Percentiles rank a stretch among this genome's conserved stretches.
Conservation (phyloP, 64 coral and sea anemone genomes). For the Porites lutea region DNA sequence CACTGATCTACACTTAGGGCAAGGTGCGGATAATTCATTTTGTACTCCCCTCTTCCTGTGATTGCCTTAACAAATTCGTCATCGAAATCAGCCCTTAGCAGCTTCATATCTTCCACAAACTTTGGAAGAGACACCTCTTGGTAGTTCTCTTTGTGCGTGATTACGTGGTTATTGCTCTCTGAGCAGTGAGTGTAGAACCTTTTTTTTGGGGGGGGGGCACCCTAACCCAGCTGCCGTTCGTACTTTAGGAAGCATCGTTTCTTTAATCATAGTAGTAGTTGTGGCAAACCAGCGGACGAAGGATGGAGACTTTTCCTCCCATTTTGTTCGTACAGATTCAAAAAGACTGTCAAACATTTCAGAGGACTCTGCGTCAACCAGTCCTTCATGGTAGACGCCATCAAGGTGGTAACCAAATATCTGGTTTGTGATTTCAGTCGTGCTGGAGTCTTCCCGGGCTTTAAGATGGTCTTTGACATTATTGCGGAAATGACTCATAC, state of each 20-base stretch:
- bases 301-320: slow-evolving; percentile 40
- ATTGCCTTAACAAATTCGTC: slow-evolving; percentile 68
- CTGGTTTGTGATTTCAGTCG: slow-evolving; percentile 50
- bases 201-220: slow-evolving; percentile 41
- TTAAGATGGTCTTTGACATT: slow-evolving; percentile 67
- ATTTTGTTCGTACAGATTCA: background rate
- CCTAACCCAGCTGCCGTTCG: slow-evolving; percentile 51
- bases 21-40: slow-evolving; percentile 53
- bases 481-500: slow-evolving; percentile 61
- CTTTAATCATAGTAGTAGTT: slow-evolving; percentile 44
- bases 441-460: slow-evolving; percentile 16
- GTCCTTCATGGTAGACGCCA: slow-evolving; percentile 39
- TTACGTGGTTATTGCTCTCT: slow-evolving; percentile 65
- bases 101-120: slow-evolving; percentile 63
- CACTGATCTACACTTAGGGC: slow-evolving; percentile 64
- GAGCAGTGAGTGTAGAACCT: slow-evolving; percentile 72
- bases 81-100: slow-evolving; percentile 59
- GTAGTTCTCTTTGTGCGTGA: slow-evolving; percentile 70
- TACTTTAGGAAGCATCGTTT: slow-evolving; percentile 33
- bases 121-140: slow-evolving; percentile 64
- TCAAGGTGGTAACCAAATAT: slow-evolving; percentile 55
- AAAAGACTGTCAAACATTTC: slow-evolving; percentile 29
- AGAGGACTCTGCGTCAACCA: slow-evolving; percentile 33
- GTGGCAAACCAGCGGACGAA: slow-evolving; percentile 55
- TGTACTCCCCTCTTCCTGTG: slow-evolving; percentile 67